Evolutionary conservation across 2,113 vertebrate genomes (phyloP), one percentile per base, ranked within the genome.

Genomic region (Hippocampus comes): DNA sequence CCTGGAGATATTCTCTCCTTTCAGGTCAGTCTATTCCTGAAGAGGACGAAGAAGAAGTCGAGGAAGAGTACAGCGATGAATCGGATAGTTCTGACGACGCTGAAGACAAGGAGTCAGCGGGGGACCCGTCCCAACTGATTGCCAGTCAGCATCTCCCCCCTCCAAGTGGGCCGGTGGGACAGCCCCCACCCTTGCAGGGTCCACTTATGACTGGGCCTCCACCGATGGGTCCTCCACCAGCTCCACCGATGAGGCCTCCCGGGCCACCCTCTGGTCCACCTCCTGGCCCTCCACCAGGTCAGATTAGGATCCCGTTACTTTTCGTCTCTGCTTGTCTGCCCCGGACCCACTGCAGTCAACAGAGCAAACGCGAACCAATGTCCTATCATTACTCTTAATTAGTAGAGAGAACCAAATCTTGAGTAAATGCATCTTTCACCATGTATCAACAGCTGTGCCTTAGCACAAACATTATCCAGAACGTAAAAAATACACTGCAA

Each of bases 251-350:
- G 89, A 93, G 97, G 67, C 97, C 97, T 11, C 97, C 96, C 27
- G 96, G 97, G 30, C 97, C 96, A 51, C 97, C 96, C 0, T 95
- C 97, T 0, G 96, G 97, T 57, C 95, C 94, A n/a, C 97, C 96
- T 70, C 97, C 97, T n/a, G 97, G 96, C 0, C 97, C 97, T 43
- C 97, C 97, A 57, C 97, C 97, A 82, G 97, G 97, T 96, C 53
- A 86, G 85, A 81, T 48, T 25, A 38, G 10, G 2, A 21, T 21
- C 9, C 18, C 38, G 5, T 25, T 21, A 49, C 18, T 27, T 48
- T 23, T 30, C 5, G 27, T 2, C 8, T 27, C 9, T 59, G 23
- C 10, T 57, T 27, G 11, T 27, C 23, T 25, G 56, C 25, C 56
- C 25, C 5, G 12, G 21, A 59, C 12, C 4, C 23, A 25, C 12